These are phyloP conservation scores for Cyprinodon diabolis DNA, from an alignment of 2,797 vertebrate genomes.

Conservation along the genomic window DNA sequence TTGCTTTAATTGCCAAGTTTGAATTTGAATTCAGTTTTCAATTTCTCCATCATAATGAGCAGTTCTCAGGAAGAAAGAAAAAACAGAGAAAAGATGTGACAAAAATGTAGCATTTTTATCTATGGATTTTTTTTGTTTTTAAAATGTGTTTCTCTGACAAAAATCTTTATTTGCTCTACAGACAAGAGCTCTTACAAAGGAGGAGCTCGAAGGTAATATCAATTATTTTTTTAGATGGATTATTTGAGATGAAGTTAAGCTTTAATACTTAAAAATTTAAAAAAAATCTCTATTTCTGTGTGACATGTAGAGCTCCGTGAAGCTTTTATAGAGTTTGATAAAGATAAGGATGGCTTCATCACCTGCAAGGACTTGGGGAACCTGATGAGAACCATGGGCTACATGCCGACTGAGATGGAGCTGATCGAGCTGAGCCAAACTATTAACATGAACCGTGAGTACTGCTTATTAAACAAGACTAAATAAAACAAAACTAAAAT, in stretches of 20 bases:
- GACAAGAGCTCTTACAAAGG: constrained; percentile 68
- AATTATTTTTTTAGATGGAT: neutral
- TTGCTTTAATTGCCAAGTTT: no score
- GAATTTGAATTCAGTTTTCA: no score
- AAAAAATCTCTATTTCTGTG: neutral
- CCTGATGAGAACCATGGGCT: constrained; percentile 97
- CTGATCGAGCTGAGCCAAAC: constrained; percentile 95
- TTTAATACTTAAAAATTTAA: neutral
- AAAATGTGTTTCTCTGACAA: neutral
- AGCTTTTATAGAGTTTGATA: constrained; percentile 93
- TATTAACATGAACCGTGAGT: constrained; percentile 90
- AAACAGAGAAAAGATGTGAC: no score
- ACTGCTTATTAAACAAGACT: neutral
- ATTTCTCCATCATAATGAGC: no score
- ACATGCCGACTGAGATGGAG: constrained; percentile 99
- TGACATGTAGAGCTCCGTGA: constrained; percentile 85
- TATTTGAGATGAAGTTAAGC: neutral
- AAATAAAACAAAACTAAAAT: no score
- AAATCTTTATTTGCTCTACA: constrained; percentile 53
- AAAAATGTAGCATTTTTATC: no score
- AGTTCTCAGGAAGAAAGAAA: no score
- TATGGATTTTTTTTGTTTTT: no score
- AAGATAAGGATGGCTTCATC: constrained; percentile 91
- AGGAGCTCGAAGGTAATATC: constrained; percentile 79
- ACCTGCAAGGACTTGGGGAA: constrained; percentile 94